Evolutionary conservation across 2,888 invertebrate genomes (phyloP), one percentile per base, ranked within the genome.

Genomic region (Mesoligia furuncula): DNA sequence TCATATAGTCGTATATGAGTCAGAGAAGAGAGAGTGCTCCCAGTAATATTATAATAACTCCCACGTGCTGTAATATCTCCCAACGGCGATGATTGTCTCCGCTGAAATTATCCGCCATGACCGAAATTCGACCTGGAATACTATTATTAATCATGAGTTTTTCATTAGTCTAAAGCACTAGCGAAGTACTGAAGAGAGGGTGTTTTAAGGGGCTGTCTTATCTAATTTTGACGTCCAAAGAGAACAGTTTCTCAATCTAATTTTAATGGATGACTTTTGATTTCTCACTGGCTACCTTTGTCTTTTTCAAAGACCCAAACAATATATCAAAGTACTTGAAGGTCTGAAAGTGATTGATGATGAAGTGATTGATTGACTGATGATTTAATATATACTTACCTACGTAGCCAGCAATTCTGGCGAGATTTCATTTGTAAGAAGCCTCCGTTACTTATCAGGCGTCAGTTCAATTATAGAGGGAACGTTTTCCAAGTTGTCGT

Each of bases 381-480:
- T 36, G 36, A 36, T 36, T 36, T 36, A 15, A 75, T 77, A 69
- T 59, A 75, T 77, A 59, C 0, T 75, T 81, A 68, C 73, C 17
- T 48, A 85, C 71, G 65, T 31, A 73, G 42, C 59, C 68, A 57
- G 69, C 79, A 69, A 80, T 81, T 86, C 76, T 67, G 78, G 57
- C 69, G 48, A 86, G 71, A 84, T 77, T 80, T 81, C 76, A 81
- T 84, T 85, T 86, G 71, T 61, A 73, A 54, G 88, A 87, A 86
- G 73, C 77, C 88, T 51, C 11, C 69, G 13, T 8, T 7, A 73
- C 74, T 86, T 77, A 13, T 13, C 13, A 9, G 84, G 88, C 67
- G 87, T 87, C 88, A 8, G 1, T 87, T 79, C 86, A 87, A 87
- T 87, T 87, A 87, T 72, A 79, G 59, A 83, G 84, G 76, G 68